Base-by-base conservation (phyloP, 2,888 invertebrate genomes). In the Agrilus mali region DNA sequence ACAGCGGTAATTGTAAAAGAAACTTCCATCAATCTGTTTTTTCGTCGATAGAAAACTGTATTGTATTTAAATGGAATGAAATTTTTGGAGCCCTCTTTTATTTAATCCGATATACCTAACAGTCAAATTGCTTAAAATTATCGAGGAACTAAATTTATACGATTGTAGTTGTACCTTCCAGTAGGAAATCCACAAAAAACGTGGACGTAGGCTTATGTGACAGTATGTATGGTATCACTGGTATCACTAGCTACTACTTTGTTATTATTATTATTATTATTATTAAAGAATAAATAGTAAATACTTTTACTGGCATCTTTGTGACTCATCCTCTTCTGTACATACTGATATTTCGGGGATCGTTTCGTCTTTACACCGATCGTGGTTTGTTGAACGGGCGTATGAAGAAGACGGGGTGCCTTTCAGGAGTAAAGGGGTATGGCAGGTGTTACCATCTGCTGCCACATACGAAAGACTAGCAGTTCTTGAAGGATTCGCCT, bases 341-440 rank as follows among this genome's bases (percentile, higher is more conserved):
- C 27, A 37, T 35, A 45, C 41, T 37, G 41, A 44, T 33, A 36
- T 37, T 17, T 42, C 36, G 12, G 32, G 40, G 27, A n/a, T 43
- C 13, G 47, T 32, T 33, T 50, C 46, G 17, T 47, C 45, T 16
- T 43, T 39, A 41, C 47, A 46, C 57, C 64, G 59, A 50, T 65
- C 61, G 43, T 64, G 65, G 45, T 65, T 65, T 1, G 64, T 64
- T 4, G 61, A 61, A 35, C 58, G 49, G 13, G 55, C 49, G 49
- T 59, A 59, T 27, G 27, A 27, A 8, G 27, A 27, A 7, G 43
- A 15, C 16, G 40, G 40, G 7, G 33, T 45, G 38, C 50, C 50
- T 15, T 50, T 45, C 39, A 58, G 59, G 40, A 64, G 47, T n/a
- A 64, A 50, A 6, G 63, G 64, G 4, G 56, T 55, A 39, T 59